Conservation (phyloP, 2,797 vertebrate genomes). For the Halcyon smyrnensis region DNA sequence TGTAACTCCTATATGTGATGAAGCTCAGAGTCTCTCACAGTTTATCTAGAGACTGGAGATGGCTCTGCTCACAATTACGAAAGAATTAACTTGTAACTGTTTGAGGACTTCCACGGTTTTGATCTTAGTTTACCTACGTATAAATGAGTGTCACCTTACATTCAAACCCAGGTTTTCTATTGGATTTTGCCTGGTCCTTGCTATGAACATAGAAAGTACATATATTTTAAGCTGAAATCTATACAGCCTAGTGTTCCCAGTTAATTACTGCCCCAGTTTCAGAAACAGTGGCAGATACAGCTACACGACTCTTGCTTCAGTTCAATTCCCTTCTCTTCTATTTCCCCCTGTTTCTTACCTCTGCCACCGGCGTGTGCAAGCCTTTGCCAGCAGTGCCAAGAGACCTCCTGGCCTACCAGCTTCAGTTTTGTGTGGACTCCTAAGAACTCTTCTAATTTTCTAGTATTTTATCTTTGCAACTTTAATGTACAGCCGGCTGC, state of each 20-base stretch:
- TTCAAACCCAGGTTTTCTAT: neutral
- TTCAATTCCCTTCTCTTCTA: neutral
- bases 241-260: neutral
- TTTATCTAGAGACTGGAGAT: neutral
- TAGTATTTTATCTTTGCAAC: fast-evolving
- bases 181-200: neutral
- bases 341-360: neutral
- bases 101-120: neutral
- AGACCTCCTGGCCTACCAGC: neutral
- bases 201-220: neutral
- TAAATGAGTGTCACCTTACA: neutral
- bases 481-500: neutral
- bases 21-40: neutral
- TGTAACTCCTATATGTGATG: neutral
- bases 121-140: neutral
- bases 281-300: neutral
- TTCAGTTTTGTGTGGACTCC: neutral
- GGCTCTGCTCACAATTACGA: neutral
- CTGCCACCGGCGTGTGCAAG: neutral
- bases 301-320: fast-evolving
- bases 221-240: neutral
- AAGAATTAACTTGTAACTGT: neutral
- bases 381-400: neutral
- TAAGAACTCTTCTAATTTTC: neutral
- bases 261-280: neutral